A percentile compares a stretch with the other conserved stretches of the same genome.
phyloP scores from a whole-genome alignment of 2,888 invertebrate species.

The Argyresthia albistria region DNA sequence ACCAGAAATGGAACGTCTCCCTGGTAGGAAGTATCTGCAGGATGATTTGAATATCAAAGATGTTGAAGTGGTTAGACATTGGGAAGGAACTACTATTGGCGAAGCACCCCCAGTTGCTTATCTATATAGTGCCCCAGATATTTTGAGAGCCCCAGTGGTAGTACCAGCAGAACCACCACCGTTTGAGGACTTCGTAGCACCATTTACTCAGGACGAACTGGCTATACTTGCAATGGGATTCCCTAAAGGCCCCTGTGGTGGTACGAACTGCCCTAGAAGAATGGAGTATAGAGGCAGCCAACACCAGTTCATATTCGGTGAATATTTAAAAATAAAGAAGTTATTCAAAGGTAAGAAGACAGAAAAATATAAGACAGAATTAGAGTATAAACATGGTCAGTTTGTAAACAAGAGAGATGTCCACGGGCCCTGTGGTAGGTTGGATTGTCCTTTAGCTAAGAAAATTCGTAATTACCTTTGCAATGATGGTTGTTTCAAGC shows the following conservation, averaged over 20 bases:
- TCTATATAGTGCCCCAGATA: constrained; percentile 57
- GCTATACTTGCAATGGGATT: constrained; percentile 63
- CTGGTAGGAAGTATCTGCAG: constrained; percentile 50
- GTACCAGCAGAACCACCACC: constrained; percentile 33
- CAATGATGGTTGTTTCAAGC: constrained; percentile 49
- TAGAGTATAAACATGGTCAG: constrained; percentile 41
- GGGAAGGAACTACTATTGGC: constrained; percentile 57
- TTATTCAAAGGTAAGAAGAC: too few relatives aligned
- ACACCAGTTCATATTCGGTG: constrained; percentile 56
- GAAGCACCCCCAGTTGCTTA: constrained; percentile 52
- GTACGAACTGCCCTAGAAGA: constrained; percentile 57
- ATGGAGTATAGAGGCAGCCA: constrained; percentile 61
- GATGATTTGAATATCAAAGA: constrained; percentile 58
- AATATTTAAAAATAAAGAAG: constrained; percentile 40
- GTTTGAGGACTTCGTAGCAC: constrained; percentile 54
- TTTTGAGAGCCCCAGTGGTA: constrained; percentile 43
- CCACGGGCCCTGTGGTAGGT: constrained; percentile 59
- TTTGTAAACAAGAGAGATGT: constrained; percentile 62
- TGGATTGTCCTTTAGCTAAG: constrained; percentile 61
- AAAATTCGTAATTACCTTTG: constrained; percentile 48
- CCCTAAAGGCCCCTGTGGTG: constrained; percentile 63
- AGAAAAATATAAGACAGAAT: too few relatives aligned
- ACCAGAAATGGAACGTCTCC: constrained; percentile 61
- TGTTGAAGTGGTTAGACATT: constrained; percentile 56
- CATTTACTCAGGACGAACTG: constrained; percentile 48